Percentiles rank a stretch among this genome's conserved stretches.
Evolutionary conservation across 2,113 vertebrate species (phyloP).

Genomic region (Ceratotherium simum): DNA sequence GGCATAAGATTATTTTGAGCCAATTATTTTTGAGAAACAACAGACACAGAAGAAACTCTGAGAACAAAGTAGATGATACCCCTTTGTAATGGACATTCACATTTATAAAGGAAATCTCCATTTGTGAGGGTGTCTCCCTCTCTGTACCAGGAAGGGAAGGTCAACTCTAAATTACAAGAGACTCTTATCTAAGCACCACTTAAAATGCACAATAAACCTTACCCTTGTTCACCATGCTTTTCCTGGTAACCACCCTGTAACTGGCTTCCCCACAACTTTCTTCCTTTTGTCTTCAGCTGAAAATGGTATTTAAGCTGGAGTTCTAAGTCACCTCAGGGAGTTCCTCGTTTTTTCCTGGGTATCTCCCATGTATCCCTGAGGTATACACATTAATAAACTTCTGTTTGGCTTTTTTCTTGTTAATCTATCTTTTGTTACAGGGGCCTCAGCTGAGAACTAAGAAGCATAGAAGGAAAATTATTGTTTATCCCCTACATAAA

Average conservation of each 20-base stretch:
- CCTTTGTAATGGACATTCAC: neutral
- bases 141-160: neutral
- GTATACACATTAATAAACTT: neutral
- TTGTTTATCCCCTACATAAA: neutral
- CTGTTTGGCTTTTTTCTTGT: neutral
- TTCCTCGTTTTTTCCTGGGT: neutral
- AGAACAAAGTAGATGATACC: neutral
- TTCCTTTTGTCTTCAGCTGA: neutral
- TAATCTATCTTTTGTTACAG: neutral
- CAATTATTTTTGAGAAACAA: conserved; percentile 18
- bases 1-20: neutral
- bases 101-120: neutral
- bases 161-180: neutral
- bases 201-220: neutral
- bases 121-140: neutral
- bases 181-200: neutral
- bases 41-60: neutral
- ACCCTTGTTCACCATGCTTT: neutral
- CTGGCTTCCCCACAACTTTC: neutral
- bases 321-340: neutral
- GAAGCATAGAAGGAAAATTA: neutral
- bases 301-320: neutral
- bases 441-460: neutral
- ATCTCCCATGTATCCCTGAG: neutral
- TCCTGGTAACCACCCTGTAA: neutral